Evolutionary conservation across 2,888 invertebrate genomes (phyloP).

Genomic region (Elmis aenea): DNA sequence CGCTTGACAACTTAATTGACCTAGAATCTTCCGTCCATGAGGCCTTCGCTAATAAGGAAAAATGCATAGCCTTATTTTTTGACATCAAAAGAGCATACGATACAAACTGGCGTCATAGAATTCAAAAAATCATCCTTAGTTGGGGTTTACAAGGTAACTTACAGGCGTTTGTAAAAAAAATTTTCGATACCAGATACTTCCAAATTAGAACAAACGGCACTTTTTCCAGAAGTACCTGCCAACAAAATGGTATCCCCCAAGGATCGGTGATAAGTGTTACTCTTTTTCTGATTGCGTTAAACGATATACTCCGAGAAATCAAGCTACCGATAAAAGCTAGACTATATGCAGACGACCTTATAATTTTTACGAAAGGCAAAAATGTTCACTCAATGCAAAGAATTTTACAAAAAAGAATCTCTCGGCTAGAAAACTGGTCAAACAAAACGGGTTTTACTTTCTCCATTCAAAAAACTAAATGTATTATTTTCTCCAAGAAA

Average conservation of each 20-base stretch:
- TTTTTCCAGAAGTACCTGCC: neutral
- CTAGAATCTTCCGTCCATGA: too few relatives aligned
- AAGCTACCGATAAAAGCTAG: constrained; percentile 5
- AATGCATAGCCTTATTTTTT: too few relatives aligned
- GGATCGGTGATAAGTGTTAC: constrained; percentile 20
- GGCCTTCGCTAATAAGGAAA: too few relatives aligned
- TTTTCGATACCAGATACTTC: constrained; percentile 8
- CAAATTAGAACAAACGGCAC: constrained; percentile 6
- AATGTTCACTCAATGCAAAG: constrained; percentile 7
- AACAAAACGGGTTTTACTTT: constrained; percentile 22
- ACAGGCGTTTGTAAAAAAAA: neutral
- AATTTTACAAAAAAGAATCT: constrained; percentile 11
- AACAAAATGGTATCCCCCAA: constrained; percentile 20
- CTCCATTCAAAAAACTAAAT: constrained; percentile 11
- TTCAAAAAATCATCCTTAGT: too few relatives aligned
- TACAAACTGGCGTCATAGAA: too few relatives aligned
- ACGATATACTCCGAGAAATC: constrained; percentile 9
- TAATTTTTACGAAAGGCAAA: constrained; percentile 9
- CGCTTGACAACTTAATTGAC: too few relatives aligned
- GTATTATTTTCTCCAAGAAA: neutral
- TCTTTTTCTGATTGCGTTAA: constrained; percentile 20
- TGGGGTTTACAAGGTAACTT: constrained; percentile 1
- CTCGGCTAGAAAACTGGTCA: constrained; percentile 9
- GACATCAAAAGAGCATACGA: too few relatives aligned
- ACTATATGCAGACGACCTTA: constrained; percentile 21